These are phyloP conservation scores for Tiaroga cobitis DNA, from an alignment of 2,797 vertebrate species.

Conservation along the genomic window DNA sequence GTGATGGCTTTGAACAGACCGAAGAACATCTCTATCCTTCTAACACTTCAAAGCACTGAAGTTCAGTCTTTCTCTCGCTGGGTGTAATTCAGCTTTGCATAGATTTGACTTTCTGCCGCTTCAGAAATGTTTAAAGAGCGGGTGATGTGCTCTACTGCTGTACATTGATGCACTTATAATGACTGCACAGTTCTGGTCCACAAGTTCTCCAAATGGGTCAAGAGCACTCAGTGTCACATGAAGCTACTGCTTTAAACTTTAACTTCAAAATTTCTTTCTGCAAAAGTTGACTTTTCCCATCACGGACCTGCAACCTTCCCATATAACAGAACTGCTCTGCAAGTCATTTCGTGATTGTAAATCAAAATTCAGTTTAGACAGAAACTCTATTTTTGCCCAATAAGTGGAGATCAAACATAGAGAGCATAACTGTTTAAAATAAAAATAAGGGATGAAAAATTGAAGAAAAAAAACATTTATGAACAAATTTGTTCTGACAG, in stretches of 20 bases:
- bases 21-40: constrained; percentile 80
- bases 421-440: neutral
- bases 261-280: neutral
- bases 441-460: neutral
- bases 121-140: constrained; percentile 20
- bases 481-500: neutral
- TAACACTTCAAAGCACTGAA: constrained; percentile 76
- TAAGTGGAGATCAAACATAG: constrained; percentile 3
- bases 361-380: constrained; percentile 11
- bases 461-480: neutral
- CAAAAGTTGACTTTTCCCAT: constrained; percentile 26
- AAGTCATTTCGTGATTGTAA: constrained; percentile 17
- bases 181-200: constrained; percentile 53
- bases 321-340: neutral
- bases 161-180: constrained; percentile 66
- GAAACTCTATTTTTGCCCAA: constrained; percentile 1
- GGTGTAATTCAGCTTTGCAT: constrained; percentile 54
- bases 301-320: neutral
- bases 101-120: constrained; percentile 40
- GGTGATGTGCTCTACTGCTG: constrained; percentile 17
- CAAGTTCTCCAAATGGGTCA: constrained; percentile 24
- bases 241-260: neutral
- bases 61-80: constrained; percentile 40
- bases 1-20: constrained; percentile 80
- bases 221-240: neutral